phyloP scores from a whole-genome alignment of 2,888 invertebrate species.

The Hyposoter didymator region DNA sequence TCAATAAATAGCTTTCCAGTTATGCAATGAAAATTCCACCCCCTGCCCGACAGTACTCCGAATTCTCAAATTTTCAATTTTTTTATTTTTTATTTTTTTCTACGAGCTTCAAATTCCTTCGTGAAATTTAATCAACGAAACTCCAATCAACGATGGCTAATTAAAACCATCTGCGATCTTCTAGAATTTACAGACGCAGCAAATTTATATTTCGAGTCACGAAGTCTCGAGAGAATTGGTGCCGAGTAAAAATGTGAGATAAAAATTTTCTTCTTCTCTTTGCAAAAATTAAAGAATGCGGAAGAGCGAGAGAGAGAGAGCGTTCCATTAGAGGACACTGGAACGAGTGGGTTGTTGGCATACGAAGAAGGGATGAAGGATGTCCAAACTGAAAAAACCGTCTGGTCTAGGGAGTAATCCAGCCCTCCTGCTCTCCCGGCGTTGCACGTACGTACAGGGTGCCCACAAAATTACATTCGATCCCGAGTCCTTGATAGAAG shows the following conservation, averaged over 20 bases:
- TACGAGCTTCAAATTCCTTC: conserved; percentile 7
- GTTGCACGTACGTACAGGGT: conserved; percentile 3
- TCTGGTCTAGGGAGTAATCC: conserved; percentile 22
- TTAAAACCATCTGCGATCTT: conserved; percentile 38
- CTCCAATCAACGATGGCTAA: conserved; percentile 37
- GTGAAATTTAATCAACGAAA: conserved; percentile 12
- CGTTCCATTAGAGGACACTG: conserved; percentile 48
- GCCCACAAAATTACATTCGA: background rate
- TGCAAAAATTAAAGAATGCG: conserved; percentile 56
- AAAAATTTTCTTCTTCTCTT: conserved; percentile 23
- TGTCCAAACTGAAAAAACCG: conserved; percentile 38
- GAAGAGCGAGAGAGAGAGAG: conserved; percentile 26
- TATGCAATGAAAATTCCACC: background rate
- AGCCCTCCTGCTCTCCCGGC: conserved; percentile 3
- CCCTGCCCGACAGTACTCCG: too few species aligned
- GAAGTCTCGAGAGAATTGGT: conserved; percentile 11
- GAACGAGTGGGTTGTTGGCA: conserved; percentile 4
- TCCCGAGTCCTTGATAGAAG: background rate
- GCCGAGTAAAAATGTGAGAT: conserved; percentile 18
- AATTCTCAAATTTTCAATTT: too few species aligned
- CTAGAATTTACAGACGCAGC: conserved; percentile 15
- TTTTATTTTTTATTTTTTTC: too few species aligned
- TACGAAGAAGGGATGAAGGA: conserved; percentile 25
- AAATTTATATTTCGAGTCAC: conserved; percentile 39
- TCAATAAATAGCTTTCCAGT: background rate